Base-by-base conservation (phyloP, 2,888 invertebrate species). In the Tetanocera ferruginea region DNA sequence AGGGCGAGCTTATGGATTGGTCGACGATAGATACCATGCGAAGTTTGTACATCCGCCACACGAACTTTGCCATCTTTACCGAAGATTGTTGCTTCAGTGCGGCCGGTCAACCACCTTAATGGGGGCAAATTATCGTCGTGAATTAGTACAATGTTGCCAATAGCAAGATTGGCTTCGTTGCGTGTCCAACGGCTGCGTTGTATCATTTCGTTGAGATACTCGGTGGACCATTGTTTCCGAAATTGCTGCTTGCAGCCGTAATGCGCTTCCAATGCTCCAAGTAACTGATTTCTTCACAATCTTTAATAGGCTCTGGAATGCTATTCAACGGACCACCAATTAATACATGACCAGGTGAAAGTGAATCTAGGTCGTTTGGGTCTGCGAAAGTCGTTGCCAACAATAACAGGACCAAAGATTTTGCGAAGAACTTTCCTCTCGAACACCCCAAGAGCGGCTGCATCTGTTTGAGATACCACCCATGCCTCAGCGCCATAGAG, bases 51-150 rank as follows among this genome's bases (percentile, higher is more conserved):
- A n/a, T 71, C 70, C 8, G 76, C 76, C 1, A 73, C 76, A 57
- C 79, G 25, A 6, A 72, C 60, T 34, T 71, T 69, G 25, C 62
- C 74, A 34, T 77, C 64, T 14, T 75, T 57, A 23, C 76, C 78
- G 9, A 51, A 6, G 52, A 76, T 17, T 3, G 52, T 43, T 43
- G 34, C 70, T 17, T 62, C 69, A 31, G 70, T 49, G 25, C 78
- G 69, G 3, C 51, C 37, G 17, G 64, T 49, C 17, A 52, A 49
- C 75, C 78, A 78, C 31, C 69, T 74, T 64, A 70, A 64, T 0
- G 71, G 76, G 6, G 78, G 74, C n/a, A 78, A 5, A 55, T 78
- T 74, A 69, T 78, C 69, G 37, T 69, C 69, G 6, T 70, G 60
- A n/a, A 78, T 60, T 14, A 76, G 2, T 14, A 78, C 72, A 1